Base-by-base conservation (phyloP, 2,888 invertebrate species). In the Calephelis perditalis region DNA sequence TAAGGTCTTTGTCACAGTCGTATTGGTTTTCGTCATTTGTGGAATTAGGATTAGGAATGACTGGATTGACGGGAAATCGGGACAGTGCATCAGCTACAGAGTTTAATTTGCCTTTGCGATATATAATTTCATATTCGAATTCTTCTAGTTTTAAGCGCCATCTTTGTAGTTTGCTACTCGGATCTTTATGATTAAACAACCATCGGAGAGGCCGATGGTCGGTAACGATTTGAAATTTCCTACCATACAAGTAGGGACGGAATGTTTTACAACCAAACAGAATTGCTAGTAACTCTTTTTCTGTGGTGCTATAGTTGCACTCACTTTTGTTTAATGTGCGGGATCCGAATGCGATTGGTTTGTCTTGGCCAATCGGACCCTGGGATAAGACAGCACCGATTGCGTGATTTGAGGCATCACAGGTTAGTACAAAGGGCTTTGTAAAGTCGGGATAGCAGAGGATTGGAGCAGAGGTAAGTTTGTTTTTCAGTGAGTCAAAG, bases 361-460 rank as follows among this genome's bases (percentile, higher is more conserved):
- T 54, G 12, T 62, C 63, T 55, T 58, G 49, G 6, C 62, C 62
- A 36, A 63, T 52, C 26, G 49, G 49, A n/a, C 63, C 62, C 46
- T 64, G 26, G 26, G 26, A 26, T 26, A 26, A 26, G 26, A 26
- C 26, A 26, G 26, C 26, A 26, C 26, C 26, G n/a, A 64, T 60
- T 3, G 62, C 59, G 12, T 60, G 55, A 57, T 68, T 66, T 0
- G 70, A 70, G 1, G 75, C 73, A 11, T 78, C 78, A 1, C 71
- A 67, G 2, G 69, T 70, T 1, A 74, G 46, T 5, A 67, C 58
- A 52, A 74, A 70, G 2, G 37, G 68, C 62, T 73, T 67, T 0
- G 63, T 60, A 54, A 80, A 82, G 58, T 82, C 73, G 0, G 79
- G 76, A 61, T 76, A 79, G 58, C 64, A 60, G 2, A 82, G 65